These are phyloP conservation scores for Paramacrobiotus metropolitanus DNA, from an alignment of 1,140 invertebrate species.

Conservation along the genomic window DNA sequence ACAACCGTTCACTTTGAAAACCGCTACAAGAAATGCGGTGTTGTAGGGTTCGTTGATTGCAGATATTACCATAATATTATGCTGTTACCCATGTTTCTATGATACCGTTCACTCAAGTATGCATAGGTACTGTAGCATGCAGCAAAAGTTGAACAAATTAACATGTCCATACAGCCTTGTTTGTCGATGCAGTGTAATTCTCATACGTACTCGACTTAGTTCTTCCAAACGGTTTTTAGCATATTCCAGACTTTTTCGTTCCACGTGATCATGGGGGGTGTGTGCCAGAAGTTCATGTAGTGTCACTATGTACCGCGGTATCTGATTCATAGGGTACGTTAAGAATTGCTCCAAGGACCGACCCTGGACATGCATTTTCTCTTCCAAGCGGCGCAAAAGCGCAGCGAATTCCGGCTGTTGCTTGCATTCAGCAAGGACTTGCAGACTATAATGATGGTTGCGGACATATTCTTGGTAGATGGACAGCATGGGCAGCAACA, in stretches of 20 bases:
- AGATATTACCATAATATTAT: too few relatives aligned
- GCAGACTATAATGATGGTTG: slow-evolving; percentile 74
- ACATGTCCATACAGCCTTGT: too few relatives aligned
- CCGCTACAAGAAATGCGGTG: too few relatives aligned
- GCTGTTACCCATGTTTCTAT: too few relatives aligned
- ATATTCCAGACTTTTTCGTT: slow-evolving; percentile 62
- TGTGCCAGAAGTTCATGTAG: slow-evolving; percentile 70
- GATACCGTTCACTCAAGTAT: too few relatives aligned
- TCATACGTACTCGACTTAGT: slow-evolving; percentile 43
- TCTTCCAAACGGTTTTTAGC: slow-evolving; percentile 67
- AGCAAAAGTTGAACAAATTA: too few relatives aligned
- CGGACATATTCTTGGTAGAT: slow-evolving; percentile 85
- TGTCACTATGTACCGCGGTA: slow-evolving; percentile 73
- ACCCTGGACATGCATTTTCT: slow-evolving; percentile 59
- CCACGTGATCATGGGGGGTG: slow-evolving; percentile 81
- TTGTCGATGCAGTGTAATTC: too few relatives aligned
- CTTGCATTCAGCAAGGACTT: slow-evolving; percentile 79
- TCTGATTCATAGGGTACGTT: slow-evolving; percentile 87
- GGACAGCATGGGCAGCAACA: slow-evolving; percentile 71
- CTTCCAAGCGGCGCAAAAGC: slow-evolving; percentile 55
- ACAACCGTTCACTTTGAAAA: too few relatives aligned
- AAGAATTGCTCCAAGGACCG: slow-evolving; percentile 65
- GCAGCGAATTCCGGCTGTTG: slow-evolving; percentile 51
- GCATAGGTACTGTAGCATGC: too few relatives aligned
- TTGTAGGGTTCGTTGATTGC: too few relatives aligned